phyloP scores from a whole-genome alignment of 2,113 vertebrate species.

The Kryptolebias marmoratus region DNA sequence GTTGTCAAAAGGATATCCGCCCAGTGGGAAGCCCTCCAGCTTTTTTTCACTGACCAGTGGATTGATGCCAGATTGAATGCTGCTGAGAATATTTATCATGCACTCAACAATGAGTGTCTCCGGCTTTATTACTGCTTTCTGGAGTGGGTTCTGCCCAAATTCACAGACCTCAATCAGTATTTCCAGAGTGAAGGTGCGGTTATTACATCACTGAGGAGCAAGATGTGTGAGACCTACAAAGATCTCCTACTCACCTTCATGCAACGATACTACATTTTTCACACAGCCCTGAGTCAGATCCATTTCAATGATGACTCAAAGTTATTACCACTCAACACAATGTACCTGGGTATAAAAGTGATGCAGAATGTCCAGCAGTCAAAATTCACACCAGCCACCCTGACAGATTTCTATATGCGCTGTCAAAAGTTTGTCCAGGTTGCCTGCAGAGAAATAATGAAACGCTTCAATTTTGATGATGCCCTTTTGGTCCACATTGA shows the following conservation, averaged over 20 bases:
- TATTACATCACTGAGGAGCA: no score
- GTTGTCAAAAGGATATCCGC: no score
- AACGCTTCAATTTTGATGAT: constrained; percentile 4
- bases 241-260: background rate
- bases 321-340: background rate
- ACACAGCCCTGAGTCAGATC: background rate
- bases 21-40: no score
- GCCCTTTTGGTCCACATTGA: background rate
- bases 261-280: background rate
- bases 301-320: background rate
- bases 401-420: background rate
- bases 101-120: background rate
- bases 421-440: background rate
- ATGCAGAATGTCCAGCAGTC: background rate
- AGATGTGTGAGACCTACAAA: background rate
- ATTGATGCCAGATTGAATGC: background rate
- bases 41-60: no score
- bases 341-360: constrained; percentile 1
- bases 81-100: background rate
- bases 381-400: background rate
- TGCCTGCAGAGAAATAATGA: background rate
- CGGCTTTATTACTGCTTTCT: background rate
- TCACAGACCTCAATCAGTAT: no score
- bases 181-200: no score
- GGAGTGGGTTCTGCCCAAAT: background rate